These are phyloP conservation scores for Xylota segnis DNA, from an alignment of 2,888 invertebrate genomes.

Conservation along the genomic window DNA sequence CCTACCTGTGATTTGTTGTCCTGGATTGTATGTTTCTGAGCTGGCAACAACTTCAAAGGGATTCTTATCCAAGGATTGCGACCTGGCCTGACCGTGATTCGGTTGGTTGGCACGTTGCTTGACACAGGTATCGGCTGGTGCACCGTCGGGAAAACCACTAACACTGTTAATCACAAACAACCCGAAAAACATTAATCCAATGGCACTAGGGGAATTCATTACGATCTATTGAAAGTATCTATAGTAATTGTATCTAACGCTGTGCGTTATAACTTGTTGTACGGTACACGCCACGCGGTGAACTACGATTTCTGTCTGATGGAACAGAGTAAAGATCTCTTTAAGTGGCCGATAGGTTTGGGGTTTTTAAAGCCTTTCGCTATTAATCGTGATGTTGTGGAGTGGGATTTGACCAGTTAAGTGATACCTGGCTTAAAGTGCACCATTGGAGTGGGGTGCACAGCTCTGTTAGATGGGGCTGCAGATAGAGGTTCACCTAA, in stretches of 20 bases:
- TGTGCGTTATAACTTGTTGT: slow-evolving; percentile 30
- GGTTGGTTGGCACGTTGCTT: slow-evolving; percentile 90
- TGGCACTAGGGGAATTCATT: slow-evolving; percentile 72
- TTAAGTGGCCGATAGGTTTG: slow-evolving; percentile 66
- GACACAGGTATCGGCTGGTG: slow-evolving; percentile 92
- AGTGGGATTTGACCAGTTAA: slow-evolving; percentile 70
- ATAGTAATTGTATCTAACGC: slow-evolving; percentile 20
- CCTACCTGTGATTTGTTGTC: slow-evolving; percentile 89
- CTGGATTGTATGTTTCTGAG: slow-evolving; percentile 88
- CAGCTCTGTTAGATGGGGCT: slow-evolving; percentile 44
- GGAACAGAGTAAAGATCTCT: slow-evolving; percentile 65
- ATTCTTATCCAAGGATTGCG: slow-evolving; percentile 87
- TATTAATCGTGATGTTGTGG: slow-evolving; percentile 25
- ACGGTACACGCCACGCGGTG: slow-evolving; percentile 50
- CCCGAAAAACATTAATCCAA: slow-evolving; percentile 81
- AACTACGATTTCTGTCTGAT: slow-evolving; percentile 54
- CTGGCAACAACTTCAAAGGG: slow-evolving; percentile 90
- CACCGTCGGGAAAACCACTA: slow-evolving; percentile 90
- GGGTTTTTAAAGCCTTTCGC: slow-evolving; percentile 75
- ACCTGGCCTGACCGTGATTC: slow-evolving; percentile 90
- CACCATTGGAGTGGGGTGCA: slow-evolving; percentile 41
- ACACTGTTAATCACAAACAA: slow-evolving; percentile 83
- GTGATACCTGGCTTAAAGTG: slow-evolving; percentile 18
- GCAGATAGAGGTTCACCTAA: slow-evolving; percentile 71
- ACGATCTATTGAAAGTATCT: slow-evolving; percentile 26